Base-by-base conservation (phyloP, 53 echinoderm and acorn worm species). In the Mesocentrotus franciscanus region DNA sequence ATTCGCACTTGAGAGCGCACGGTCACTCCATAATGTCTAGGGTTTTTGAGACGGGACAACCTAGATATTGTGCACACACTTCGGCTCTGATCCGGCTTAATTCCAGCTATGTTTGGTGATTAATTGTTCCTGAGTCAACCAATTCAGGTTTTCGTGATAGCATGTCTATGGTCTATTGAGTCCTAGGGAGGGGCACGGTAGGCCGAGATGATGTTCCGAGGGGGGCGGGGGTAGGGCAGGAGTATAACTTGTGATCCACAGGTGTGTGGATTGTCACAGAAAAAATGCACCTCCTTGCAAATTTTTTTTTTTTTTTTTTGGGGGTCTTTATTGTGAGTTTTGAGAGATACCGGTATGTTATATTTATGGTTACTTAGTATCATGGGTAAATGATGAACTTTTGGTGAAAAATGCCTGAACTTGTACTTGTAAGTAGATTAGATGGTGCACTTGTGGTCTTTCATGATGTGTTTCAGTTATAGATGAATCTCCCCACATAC, bases 111-210 rank as follows among this genome's bases (percentile, higher is more conserved):
- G 79, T 93, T 57, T 79, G 76, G 94, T 93, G 94, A 93, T 78
- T 93, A 93, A 93, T 93, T 56, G 79, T 57, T 56, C 83, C 78
- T 60, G 83, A 79, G 83, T 93, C 94, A 93, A 93, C 56, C 93
- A 12, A 56, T 92, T 74, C 33, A 91, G 70, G 70, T 59, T 58
- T 60, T 39, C 42, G 11, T 42, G 91, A 91, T 91, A 91, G 91
- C 68, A 20, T n/a, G 58, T 87, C 87, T 11, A 87, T 87, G 55
- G 58, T 59, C 87, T 12, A 58, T 87, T 87, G 87, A 87, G 87
- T 87, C 13, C 58, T 27, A 12, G 27, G 87, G 13, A 14, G 58
- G 87, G 87, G 58, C 16, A 9, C 9, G 56, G 58, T 27, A 87
- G 26, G 29, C 8, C 87, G 11, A 58, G n/a, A 87, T 18, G 1